Evolutionary conservation across 2,113 vertebrate species (phyloP), one percentile per base, ranked within the genome.

Genomic region (Aviceda subcristata): DNA sequence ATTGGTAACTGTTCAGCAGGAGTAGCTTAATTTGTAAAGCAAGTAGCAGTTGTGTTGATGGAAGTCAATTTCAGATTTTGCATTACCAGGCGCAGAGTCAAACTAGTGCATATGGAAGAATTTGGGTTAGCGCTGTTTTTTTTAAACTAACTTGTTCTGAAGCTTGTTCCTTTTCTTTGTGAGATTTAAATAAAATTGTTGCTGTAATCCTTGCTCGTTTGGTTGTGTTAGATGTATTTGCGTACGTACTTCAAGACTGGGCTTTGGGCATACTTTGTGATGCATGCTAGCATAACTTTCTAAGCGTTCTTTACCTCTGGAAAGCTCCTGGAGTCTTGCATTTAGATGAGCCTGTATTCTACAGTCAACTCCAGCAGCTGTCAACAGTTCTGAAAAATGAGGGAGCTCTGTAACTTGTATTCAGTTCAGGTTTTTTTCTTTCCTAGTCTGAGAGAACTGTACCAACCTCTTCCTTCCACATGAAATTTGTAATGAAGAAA

Each of bases 131-230:
- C 16, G 46, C 63, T 60, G 26, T 4, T 77, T 79, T 60, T 41
- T 46, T 53, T 32, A 17, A 80, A 43, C 9, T 10, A 9, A 51
- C 12, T 36, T 48, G 3, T 45, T 87, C 38, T 79, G 63, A 83
- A 56, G 23, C 12, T 69, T 88, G 75, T 93, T 92, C 34, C 17
- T 86, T 62, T 90, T 32, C 45, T 84, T 68, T 56, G 68, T 11
- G 63, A 94, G 66, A 46, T 38, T 80, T 84, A 39, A 97, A 93
- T 97, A 97, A 97, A 97, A 59, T 71, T 93, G 68, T 82, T 84
- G 48, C 74, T 57, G 43, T 34, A 67, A 27, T 24, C 57, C 5
- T 8, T 63, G 64, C 66, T 76, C 0, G 0, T 64, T 51, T 36
- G 62, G 29, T 75, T 6, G 10, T 63, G 48, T 50, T 64, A 16